These are phyloP conservation scores for Dipodomys merriami DNA, from an alignment of 2,113 vertebrate genomes.

Conservation along the genomic window DNA sequence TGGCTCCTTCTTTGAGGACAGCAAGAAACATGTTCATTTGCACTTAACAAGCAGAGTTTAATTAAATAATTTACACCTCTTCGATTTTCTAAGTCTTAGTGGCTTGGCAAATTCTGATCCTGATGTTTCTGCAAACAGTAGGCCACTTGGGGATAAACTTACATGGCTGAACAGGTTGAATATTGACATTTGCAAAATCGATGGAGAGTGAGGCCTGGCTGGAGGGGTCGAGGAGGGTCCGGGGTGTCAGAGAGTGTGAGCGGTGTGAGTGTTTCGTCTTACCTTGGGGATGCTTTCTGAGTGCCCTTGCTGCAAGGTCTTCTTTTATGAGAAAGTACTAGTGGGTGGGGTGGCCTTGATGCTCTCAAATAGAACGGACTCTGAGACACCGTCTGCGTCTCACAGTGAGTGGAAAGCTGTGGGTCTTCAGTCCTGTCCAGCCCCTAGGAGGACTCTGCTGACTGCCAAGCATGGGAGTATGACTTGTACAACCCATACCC, in stretches of 20 bases:
- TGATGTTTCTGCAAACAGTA: background rate
- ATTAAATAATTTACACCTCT: slow-evolving; percentile 54
- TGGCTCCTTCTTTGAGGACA: background rate
- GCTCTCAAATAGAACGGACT: background rate
- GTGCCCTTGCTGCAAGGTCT: background rate
- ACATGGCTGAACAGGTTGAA: slow-evolving; percentile 36
- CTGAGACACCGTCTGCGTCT: background rate
- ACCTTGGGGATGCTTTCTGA: background rate
- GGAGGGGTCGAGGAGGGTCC: background rate
- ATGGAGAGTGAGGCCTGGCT: background rate
- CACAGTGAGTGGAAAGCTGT: background rate
- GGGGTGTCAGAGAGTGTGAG: background rate
- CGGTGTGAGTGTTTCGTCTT: background rate
- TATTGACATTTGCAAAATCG: slow-evolving; percentile 56
- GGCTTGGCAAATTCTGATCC: background rate
- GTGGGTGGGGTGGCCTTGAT: background rate
- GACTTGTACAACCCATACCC: too few species aligned
- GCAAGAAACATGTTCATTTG: slow-evolving; percentile 10
- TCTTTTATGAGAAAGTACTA: background rate
- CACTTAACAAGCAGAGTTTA: slow-evolving; percentile 9
- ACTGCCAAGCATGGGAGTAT: too few species aligned
- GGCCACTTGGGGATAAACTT: background rate
- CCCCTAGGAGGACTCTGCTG: background rate
- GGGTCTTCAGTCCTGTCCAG: background rate
- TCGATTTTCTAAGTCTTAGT: slow-evolving; percentile 23